Evolutionary conservation across 2,113 vertebrate genomes (phyloP), one percentile per base, ranked within the genome.

Genomic region (Chionodraco myersi): DNA sequence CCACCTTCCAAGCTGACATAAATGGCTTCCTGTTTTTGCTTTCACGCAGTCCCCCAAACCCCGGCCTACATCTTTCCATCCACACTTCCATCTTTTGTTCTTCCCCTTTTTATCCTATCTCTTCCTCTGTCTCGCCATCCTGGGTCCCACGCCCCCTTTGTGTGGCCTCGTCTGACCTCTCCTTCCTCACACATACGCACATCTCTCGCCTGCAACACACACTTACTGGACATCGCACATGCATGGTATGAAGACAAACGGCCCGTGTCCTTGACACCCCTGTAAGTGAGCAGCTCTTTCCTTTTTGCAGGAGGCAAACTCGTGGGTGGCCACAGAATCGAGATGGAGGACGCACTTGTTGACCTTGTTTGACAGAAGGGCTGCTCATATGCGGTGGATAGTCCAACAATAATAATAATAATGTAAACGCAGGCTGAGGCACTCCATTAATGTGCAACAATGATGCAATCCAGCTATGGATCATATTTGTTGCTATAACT

Each of bases 21-120:
- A 83, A 93, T 82, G 72, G 71, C 84, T 92, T 92, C 89, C 88
- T 92, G 74, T 90, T 91, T 90, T 91, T 86, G 77, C 78, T 87
- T 84, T 82, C 71, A 63, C 34, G 57, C 72, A 51, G 26, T 16
- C 9, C 65, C 60, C n/a, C 15, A 15, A 68, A 68, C 62, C 75
- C 57, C 52, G 60, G 59, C 49, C 76, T 41, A 45, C 71, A 54
- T 85, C 77, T 81, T 92, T 85, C 81, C 79, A 67, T 72, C 86
- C 66, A 52, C 26, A 72, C 77, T 77, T 86, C 86, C 80, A 86
- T 91, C 79, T 86, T 90, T 90, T 90, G 84, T 90, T 72, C 34
- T 73, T 74, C 68, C 62, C 48, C 66, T 44, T 67, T 81, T 30
- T 77, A 13, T 76, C 59, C 54, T 60, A 66, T 88, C 79, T 82